These are phyloP conservation scores for Macropodus opercularis DNA, from an alignment of 2,797 vertebrate species.

Conservation along the genomic window DNA sequence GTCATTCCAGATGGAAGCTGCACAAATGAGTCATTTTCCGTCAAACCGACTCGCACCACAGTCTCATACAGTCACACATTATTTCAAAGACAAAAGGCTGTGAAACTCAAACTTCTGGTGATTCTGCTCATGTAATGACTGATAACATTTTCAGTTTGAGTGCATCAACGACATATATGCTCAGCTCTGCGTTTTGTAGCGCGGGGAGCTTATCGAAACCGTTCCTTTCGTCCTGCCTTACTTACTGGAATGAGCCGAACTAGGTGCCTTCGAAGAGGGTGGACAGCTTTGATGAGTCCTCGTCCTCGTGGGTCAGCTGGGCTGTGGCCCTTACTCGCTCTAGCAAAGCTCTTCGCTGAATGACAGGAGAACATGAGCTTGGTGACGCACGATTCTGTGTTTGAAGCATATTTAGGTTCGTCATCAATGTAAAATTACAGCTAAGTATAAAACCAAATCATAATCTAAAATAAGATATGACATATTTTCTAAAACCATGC, in stretches of 20 bases:
- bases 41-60: not conserved
- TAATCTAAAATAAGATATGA: too few species aligned
- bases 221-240: too few species aligned
- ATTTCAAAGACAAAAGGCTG: conserved; percentile 13
- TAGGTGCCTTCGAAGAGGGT: conserved; percentile 70
- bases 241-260: conserved; percentile 49
- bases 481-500: too few species aligned
- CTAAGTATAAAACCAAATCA: not conserved
- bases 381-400: conserved; percentile 1
- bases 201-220: conserved; percentile 39
- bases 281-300: conserved; percentile 71
- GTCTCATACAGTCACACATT: not conserved
- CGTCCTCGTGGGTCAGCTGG: conserved; percentile 63
- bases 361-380: conserved; percentile 33
- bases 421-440: rapidly evolving
- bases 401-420: not conserved
- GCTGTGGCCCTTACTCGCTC: conserved; percentile 46
- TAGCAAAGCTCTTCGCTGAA: conserved; percentile 36
- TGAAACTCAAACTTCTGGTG: conserved; percentile 1
- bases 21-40: conserved; percentile 12
- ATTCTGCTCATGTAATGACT: not conserved
- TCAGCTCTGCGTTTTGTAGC: conserved; percentile 9
- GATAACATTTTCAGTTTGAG: conserved; percentile 5
- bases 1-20: conserved; percentile 19
- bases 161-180: not conserved